Evolutionary conservation across 1,140 invertebrate species (phyloP), one percentile per base, ranked within the genome.

Genomic region (Centruroides sculpturatus): DNA sequence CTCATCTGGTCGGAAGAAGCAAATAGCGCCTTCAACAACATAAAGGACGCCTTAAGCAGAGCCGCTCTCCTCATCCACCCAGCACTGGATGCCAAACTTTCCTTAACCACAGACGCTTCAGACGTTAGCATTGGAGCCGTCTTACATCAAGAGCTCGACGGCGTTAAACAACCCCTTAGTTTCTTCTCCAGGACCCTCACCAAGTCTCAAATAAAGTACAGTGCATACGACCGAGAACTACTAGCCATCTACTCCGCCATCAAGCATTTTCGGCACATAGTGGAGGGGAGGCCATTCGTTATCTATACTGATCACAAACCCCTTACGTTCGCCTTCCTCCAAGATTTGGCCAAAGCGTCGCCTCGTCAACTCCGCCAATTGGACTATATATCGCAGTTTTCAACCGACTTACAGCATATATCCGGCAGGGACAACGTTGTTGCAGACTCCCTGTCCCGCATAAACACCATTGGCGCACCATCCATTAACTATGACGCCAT

Each of bases 311-410:
- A 55, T 23, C 70, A 71, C 56, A 66, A 66, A 50, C 69, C 66
- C 4, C 59, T 72, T 36, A 65, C 47, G 3, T 64, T 34, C 56
- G 69, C 67, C 9, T 65, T 67, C 55, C 13, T 11, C 5, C 47
- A 64, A 47, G 56, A 55, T 11, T 51, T 41, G 1, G 66, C 69
- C 36, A 23, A 63, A 3, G 11, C 1, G 7, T 58, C 64, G 0
- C 48, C 61, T 12, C 35, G 48, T 10, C 61, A 62, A 41, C 35
- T 55, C 6, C 1, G 47, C 0, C 69, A 76, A 7, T 59, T 76
- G 0, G 68, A 74, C 56, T 72, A 63, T 13, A 73, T 76, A 10
- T 59, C 66, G 0, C 71, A 74, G 63, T 74, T 71, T 59, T 69
- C 70, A 0, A 72, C 1, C 8, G 41, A 41, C 5, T 6, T 41